Evolutionary conservation across 2,797 vertebrate genomes (phyloP).

Genomic region (Rhinophrynus dorsalis): DNA sequence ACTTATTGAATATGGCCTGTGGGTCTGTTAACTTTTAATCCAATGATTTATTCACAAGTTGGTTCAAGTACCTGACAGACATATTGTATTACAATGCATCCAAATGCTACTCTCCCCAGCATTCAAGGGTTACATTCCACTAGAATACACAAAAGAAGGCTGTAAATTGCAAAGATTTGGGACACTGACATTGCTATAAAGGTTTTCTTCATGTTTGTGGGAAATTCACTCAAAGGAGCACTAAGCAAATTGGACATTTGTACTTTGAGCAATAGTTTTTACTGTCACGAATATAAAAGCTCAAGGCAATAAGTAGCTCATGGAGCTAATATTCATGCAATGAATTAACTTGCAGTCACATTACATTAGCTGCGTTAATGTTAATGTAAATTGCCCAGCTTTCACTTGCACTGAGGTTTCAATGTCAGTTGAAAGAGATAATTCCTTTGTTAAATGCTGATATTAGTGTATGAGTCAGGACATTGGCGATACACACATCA

Average conservation of each 20-base stretch:
- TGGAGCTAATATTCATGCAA: slow-evolving; percentile 43
- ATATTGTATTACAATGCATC: too few species aligned
- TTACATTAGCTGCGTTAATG: slow-evolving; percentile 44
- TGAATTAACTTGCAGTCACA: slow-evolving; percentile 43
- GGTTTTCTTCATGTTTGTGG: too few species aligned
- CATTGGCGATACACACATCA: slow-evolving; percentile 1
- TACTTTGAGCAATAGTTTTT: slow-evolving; percentile 30
- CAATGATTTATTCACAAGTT: too few species aligned
- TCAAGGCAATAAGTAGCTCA: slow-evolving; percentile 26
- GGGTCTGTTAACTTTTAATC: too few species aligned
- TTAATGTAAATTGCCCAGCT: slow-evolving; percentile 37
- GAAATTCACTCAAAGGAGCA: slow-evolving; percentile 6
- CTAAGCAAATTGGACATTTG: slow-evolving; percentile 38
- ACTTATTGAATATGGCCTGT: too few species aligned
- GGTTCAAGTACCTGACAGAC: too few species aligned
- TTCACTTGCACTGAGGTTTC: background rate
- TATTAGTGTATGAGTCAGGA: slow-evolving; percentile 6
- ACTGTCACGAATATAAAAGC: slow-evolving; percentile 35
- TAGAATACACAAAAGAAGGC: too few species aligned
- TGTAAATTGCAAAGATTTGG: too few species aligned
- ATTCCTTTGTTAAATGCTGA: slow-evolving; percentile 29
- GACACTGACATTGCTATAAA: too few species aligned
- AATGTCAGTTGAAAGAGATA: slow-evolving; percentile 1
- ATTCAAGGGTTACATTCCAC: too few species aligned
- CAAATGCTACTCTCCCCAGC: too few species aligned